These are phyloP conservation scores for Nannoperca australis DNA, from an alignment of 2,797 vertebrate genomes.

Conservation along the genomic window DNA sequence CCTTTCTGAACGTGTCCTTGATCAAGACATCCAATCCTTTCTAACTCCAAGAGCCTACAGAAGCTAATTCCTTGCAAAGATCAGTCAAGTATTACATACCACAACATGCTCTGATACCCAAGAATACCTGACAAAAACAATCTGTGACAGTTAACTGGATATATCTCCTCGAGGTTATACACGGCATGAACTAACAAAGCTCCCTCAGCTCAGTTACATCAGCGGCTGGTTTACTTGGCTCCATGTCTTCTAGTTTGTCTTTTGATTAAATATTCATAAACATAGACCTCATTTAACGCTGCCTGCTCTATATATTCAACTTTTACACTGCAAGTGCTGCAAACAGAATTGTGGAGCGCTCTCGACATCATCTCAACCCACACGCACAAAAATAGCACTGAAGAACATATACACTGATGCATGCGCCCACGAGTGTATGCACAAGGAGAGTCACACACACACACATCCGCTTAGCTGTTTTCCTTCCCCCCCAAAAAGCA, in stretches of 20 bases:
- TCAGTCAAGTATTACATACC: slow-evolving; percentile 5
- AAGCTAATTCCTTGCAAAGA: not conserved
- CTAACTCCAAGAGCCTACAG: not conserved
- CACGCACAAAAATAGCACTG: slow-evolving; percentile 67
- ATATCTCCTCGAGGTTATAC: not conserved
- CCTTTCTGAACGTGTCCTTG: slow-evolving; percentile 7
- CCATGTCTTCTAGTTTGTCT: slow-evolving; percentile 43
- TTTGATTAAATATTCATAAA: slow-evolving; percentile 72
- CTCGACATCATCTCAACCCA: slow-evolving; percentile 65
- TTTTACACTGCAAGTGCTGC: slow-evolving; percentile 38
- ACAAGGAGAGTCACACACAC: slow-evolving; percentile 19
- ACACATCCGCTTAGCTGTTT: slow-evolving; percentile 8
- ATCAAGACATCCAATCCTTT: slow-evolving; percentile 7
- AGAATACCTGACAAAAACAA: slow-evolving; percentile 21
- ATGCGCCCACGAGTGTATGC: slow-evolving; percentile 44
- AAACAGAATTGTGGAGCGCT: slow-evolving; percentile 48
- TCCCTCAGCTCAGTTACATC: slow-evolving; percentile 51
- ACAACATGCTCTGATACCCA: not conserved
- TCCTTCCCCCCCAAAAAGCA: not conserved
- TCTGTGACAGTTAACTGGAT: not conserved
- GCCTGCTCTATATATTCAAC: slow-evolving; percentile 56
- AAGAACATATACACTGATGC: slow-evolving; percentile 53
- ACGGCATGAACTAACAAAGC: slow-evolving; percentile 19
- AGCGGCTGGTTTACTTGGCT: slow-evolving; percentile 34
- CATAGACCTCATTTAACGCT: slow-evolving; percentile 49